phyloP scores from a whole-genome alignment of 1,140 invertebrate species.

The Zaprionus gabonicus region DNA sequence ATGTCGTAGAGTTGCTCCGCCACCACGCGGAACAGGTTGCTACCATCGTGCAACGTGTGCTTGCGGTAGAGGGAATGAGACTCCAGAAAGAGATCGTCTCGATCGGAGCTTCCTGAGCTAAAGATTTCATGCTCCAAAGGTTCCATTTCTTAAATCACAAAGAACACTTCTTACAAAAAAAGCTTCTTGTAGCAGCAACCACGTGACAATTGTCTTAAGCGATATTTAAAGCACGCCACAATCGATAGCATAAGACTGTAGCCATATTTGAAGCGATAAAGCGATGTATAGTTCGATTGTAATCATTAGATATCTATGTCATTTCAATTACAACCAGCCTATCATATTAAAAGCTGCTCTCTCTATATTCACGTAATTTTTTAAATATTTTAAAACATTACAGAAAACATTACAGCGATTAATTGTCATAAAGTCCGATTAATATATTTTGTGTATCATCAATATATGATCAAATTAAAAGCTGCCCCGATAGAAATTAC shows the following conservation, averaged over 20 bases:
- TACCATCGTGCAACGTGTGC: slow-evolving; percentile 90
- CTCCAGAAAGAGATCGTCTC: slow-evolving; percentile 90
- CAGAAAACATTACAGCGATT: too few relatives aligned
- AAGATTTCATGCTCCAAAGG: not conserved
- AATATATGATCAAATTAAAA: too few relatives aligned
- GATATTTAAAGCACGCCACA: not conserved
- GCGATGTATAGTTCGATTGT: not conserved
- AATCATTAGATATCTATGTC: too few relatives aligned
- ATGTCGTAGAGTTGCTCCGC: slow-evolving; percentile 94
- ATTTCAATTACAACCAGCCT: too few relatives aligned
- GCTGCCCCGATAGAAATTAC: too few relatives aligned
- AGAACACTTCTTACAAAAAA: not conserved
- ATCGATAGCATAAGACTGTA: not conserved
- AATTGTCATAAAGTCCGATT: too few relatives aligned
- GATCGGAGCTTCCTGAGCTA: slow-evolving; percentile 31
- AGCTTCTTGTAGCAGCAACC: too few relatives aligned
- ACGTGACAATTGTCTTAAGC: not conserved
- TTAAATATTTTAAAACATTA: too few relatives aligned
- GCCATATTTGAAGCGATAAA: not conserved
- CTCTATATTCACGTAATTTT: too few relatives aligned
- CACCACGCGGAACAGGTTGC: slow-evolving; percentile 92
- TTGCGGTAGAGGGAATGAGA: slow-evolving; percentile 91
- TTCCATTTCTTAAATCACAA: not conserved
- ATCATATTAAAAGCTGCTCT: too few relatives aligned
- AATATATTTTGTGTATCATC: too few relatives aligned